Conservation (phyloP, 2,113 vertebrate species). For the Hiodon alosoides region DNA sequence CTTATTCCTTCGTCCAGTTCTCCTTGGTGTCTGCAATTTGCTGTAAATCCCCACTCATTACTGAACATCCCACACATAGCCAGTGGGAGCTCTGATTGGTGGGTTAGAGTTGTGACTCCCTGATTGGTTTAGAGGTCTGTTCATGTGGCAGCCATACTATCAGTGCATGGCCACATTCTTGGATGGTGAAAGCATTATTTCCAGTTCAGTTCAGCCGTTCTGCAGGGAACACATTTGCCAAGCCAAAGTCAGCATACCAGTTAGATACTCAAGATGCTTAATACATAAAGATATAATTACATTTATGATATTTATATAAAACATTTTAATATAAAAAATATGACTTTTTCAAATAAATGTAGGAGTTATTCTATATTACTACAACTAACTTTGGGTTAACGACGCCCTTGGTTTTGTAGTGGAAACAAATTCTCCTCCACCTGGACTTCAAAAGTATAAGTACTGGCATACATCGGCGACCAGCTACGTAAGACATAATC, state of each 20-base stretch:
- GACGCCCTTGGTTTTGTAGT: no score
- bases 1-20: not conserved
- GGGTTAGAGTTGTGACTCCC: slow-evolving; percentile 13
- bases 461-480: no score
- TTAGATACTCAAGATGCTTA: not conserved
- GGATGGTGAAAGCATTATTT: slow-evolving; percentile 6
- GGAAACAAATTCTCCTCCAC: no score
- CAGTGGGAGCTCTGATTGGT: slow-evolving; percentile 35
- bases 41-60: not conserved
- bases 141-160: slow-evolving; percentile 42
- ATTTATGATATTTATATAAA: no score
- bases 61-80: slow-evolving; percentile 18
- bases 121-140: slow-evolving; percentile 38
- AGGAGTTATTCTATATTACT: no score
- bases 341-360: no score
- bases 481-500: no score
- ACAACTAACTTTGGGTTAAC: no score
- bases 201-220: not conserved
- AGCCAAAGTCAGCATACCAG: not conserved
- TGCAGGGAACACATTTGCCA: not conserved
- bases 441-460: no score
- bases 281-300: not conserved
- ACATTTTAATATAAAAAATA: no score
- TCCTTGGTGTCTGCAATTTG: not conserved
- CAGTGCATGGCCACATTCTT: slow-evolving; percentile 28